phyloP scores from a whole-genome alignment of 2,797 vertebrate species.

The Iguana delicatissima region DNA sequence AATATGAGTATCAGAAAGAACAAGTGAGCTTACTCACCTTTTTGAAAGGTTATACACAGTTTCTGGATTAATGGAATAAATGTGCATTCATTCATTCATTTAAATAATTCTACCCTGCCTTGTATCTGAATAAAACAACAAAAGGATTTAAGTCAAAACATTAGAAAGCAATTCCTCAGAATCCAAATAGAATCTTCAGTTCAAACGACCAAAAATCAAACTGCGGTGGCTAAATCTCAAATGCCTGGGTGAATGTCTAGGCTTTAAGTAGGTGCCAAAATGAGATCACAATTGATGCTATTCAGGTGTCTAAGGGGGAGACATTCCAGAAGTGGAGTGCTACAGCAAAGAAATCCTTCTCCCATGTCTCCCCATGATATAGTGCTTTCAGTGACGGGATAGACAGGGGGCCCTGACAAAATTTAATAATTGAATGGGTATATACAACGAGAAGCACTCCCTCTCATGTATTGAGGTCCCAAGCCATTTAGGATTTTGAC shows the following conservation, averaged over 20 bases:
- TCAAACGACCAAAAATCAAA: too few species aligned
- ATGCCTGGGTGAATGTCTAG: neutral
- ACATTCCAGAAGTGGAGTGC: neutral
- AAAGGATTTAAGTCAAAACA: neutral
- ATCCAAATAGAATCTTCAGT: neutral
- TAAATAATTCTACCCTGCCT: neutral
- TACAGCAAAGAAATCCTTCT: neutral
- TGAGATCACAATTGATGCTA: neutral
- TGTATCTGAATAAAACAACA: neutral
- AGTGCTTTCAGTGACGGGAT: neutral
- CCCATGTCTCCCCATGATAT: neutral
- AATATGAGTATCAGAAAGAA: conserved; percentile 14
- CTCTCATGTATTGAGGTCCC: neutral
- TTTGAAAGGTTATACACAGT: neutral
- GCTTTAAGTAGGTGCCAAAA: neutral
- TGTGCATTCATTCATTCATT: too few species aligned
- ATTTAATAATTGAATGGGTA: neutral
- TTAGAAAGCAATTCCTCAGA: neutral
- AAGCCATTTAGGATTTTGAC: neutral
- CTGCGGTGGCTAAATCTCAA: too few species aligned
- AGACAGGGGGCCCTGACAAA: neutral
- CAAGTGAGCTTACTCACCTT: neutral
- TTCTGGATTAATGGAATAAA: neutral
- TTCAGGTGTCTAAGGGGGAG: too few species aligned
- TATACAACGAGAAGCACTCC: neutral